A percentile compares a stretch with the other conserved stretches of the same genome.
Evolutionary conservation across 2,888 invertebrate genomes (phyloP).

Genomic region (Nezara viridula): DNA sequence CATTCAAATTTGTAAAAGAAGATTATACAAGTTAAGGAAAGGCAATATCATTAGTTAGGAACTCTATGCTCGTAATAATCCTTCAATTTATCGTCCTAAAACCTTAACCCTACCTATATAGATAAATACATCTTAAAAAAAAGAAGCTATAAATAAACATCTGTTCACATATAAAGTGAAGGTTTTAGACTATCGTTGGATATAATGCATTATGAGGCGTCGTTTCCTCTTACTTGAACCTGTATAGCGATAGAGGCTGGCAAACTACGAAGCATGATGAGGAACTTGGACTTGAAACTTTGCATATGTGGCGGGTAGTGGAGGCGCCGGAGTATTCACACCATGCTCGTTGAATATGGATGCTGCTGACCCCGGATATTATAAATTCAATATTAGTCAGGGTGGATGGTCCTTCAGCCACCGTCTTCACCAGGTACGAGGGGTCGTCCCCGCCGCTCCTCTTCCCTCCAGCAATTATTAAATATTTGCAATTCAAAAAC

Average conservation of each 20-base stretch:
- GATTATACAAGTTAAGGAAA: too few species aligned
- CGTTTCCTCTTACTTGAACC: not conserved
- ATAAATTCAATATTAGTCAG: slow-evolving; percentile 46
- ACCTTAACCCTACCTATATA: too few species aligned
- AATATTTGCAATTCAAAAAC: slow-evolving; percentile 30
- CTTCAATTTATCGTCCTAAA: too few species aligned
- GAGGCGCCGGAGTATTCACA: not conserved
- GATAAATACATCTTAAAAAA: too few species aligned
- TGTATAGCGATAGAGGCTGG: not conserved
- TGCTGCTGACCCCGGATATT: slow-evolving; percentile 38
- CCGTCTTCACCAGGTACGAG: not conserved
- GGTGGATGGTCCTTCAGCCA: not conserved
- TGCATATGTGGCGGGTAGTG: slow-evolving; percentile 11
- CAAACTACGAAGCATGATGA: not conserved
- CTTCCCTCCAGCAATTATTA: not conserved
- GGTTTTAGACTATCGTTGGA: not conserved
- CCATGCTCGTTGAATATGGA: slow-evolving; percentile 31
- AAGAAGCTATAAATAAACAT: too few species aligned
- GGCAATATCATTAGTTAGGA: too few species aligned
- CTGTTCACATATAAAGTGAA: too few species aligned
- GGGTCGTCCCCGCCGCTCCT: not conserved
- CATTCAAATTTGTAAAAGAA: too few species aligned
- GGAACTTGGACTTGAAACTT: not conserved
- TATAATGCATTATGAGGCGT: not conserved
- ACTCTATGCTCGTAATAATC: too few species aligned